Evolutionary conservation across 2,797 vertebrate species (phyloP), one percentile per base, ranked within the genome.

Genomic region (Oryzias dopingdopingensis): DNA sequence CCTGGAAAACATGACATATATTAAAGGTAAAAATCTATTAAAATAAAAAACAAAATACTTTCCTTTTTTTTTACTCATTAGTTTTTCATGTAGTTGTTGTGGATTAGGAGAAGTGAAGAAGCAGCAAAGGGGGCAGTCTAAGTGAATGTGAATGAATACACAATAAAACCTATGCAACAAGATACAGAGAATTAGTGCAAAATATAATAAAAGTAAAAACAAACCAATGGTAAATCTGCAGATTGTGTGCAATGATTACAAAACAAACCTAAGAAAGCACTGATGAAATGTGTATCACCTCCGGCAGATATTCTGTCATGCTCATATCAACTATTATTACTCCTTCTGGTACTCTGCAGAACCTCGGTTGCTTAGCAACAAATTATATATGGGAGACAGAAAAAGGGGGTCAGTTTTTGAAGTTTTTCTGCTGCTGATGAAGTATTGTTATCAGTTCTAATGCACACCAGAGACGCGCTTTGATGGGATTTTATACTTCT

Each of bases 341-440:
- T 57, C 54, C 53, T 37, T 14, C 6, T 54, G 47, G 62, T 20
- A 60, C 51, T 49, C 49, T 65, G 50, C 53, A 59, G 52, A 62
- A 56, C 56, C 45, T n/a, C 1, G 8, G 55, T 77, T 76, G 61
- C 66, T 59, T 73, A 50, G 75, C 59, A 74, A 68, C 65, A 52
- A 53, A 61, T 74, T 55, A 52, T 17, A 22, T 50, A 42, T 40
- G 22, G 37, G 49, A 44, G 52, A 48, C 26, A n/a, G 29, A 48
- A 29, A 52, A 52, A 43, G 54, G 18, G 26, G 2, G 6, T 49
- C 32, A 29, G 15, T 50, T 50, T 75, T 74, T 70, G 37, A 71
- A 59, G 49, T 64, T 64, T 48, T 45, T 63, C 56, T 15, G 18
- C 44, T 55, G 12, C 15, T 45, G 32, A 60, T 55, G 43, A 64